phyloP scores from a whole-genome alignment of 2,797 vertebrate genomes.

The Peromyscus nudipes region DNA sequence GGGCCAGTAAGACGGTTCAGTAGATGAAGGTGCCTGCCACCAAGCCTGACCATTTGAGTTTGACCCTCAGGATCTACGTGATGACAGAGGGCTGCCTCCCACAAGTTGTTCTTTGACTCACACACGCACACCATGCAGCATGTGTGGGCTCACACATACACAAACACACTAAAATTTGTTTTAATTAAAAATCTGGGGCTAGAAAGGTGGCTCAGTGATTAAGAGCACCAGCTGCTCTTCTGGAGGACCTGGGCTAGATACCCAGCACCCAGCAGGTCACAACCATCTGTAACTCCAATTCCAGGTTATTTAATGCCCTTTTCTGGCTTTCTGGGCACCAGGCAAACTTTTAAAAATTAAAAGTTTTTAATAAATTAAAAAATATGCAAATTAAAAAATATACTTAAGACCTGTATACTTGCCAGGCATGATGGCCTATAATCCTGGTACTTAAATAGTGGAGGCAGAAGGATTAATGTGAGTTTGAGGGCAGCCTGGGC shows the following conservation, averaged over 20 bases:
- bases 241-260: too few relatives aligned
- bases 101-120: too few relatives aligned
- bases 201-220: neutral
- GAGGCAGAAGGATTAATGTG: neutral
- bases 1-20: neutral
- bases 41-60: neutral
- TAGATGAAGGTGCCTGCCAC: neutral
- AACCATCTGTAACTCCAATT: neutral
- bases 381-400: neutral
- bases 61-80: neutral
- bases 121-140: accelerated
- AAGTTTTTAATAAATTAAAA: neutral
- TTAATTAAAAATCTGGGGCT: neutral
- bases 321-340: neutral
- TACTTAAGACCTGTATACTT: neutral
- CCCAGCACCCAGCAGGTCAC: neutral
- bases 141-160: neutral
- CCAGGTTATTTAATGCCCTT: neutral
- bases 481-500: neutral
- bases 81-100: neutral
- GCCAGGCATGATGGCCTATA: neutral
- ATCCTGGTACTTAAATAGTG: neutral
- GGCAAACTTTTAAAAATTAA: neutral
- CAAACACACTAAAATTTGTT: neutral
- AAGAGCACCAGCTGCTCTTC: neutral